Conservation (phyloP, 2,888 invertebrate species). For the Tetragonula carbonaria region DNA sequence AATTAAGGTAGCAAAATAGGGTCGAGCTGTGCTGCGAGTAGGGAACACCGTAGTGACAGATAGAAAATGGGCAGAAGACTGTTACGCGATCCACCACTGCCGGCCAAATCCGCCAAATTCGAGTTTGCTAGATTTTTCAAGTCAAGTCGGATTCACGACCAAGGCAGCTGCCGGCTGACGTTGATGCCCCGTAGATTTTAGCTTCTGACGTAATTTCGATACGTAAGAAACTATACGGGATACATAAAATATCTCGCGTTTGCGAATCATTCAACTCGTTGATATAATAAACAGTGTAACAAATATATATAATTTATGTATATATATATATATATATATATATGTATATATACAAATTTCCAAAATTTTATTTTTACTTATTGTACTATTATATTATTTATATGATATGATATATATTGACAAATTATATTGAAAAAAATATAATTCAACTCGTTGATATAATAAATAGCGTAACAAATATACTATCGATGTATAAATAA, state of each 20-base stretch:
- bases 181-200: background rate
- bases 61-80: background rate
- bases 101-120: background rate
- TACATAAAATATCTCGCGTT: background rate
- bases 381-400: too few relatives aligned
- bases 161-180: too few relatives aligned
- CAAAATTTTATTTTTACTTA: too few relatives aligned
- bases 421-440: too few relatives aligned
- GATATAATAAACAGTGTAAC: too few relatives aligned
- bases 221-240: background rate
- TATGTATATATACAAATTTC: too few relatives aligned
- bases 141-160: background rate
- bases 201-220: background rate
- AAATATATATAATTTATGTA: too few relatives aligned
- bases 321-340: too few relatives aligned
- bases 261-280: background rate
- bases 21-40: background rate
- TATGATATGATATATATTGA: too few relatives aligned
- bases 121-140: background rate
- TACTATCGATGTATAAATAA: too few relatives aligned
- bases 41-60: background rate
- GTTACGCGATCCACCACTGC: background rate
- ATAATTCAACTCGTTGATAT: background rate
- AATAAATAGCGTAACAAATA: too few relatives aligned
- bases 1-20: too few relatives aligned